Evolutionary conservation across 92 coral and sea anemone genomes (phyloP).

Genomic region (Parazoanthus darwini): DNA sequence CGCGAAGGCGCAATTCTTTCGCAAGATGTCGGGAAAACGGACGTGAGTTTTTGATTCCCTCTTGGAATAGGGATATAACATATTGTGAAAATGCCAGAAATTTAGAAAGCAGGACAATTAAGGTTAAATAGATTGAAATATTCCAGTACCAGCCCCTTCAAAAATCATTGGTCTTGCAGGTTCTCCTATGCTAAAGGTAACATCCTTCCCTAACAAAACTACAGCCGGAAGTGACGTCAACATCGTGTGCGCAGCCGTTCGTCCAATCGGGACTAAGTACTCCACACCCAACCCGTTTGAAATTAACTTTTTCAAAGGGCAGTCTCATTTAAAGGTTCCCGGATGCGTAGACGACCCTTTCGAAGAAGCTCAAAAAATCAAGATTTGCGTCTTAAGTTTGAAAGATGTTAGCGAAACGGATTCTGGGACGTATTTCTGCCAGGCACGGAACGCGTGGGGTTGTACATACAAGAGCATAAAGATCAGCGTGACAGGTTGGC

Average conservation of each 20-base stretch:
- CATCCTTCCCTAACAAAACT: neutral
- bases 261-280: conserved; percentile 3
- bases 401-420: conserved; percentile 29
- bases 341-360: conserved; percentile 6
- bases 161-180: neutral
- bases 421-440: conserved; percentile 7
- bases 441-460: conserved; percentile 13
- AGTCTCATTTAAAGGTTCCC: neutral
- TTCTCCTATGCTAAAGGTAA: conserved; percentile 26
- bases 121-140: no score
- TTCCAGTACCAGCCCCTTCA: no score
- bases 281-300: conserved; percentile 13
- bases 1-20: no score
- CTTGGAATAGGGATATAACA: no score
- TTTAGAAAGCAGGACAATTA: no score
- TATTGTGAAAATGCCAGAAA: no score
- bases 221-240: conserved; percentile 9
- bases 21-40: no score
- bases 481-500: conserved; percentile 19
- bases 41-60: no score
- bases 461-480: conserved; percentile 10
- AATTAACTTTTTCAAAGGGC: conserved; percentile 18
- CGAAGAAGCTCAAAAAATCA: conserved; percentile 1
- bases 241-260: conserved; percentile 35
- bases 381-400: conserved; percentile 19